Conservation (phyloP, 2,113 vertebrate species). For the Lagopus leucura region DNA sequence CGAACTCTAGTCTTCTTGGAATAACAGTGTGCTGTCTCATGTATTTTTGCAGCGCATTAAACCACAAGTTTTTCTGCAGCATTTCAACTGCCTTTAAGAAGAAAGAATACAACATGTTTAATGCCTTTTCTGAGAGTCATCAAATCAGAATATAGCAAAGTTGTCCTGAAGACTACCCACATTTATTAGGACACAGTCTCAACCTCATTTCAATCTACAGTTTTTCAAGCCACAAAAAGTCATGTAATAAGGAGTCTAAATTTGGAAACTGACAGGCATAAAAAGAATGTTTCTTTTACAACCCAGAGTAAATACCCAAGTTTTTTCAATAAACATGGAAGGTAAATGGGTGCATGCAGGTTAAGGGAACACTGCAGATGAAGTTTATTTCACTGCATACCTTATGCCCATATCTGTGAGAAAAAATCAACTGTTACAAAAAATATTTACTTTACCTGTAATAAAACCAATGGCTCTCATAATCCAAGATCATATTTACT, state of each 20-base stretch:
- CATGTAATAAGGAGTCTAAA: not conserved
- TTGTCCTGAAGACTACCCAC: not conserved
- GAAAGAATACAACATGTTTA: not conserved
- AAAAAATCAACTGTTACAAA: slow-evolving; percentile 5
- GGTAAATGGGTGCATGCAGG: not conserved
- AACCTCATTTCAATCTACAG: not conserved
- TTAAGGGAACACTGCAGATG: not conserved
- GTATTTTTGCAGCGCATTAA: not conserved
- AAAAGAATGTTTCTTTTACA: not conserved
- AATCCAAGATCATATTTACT: not conserved
- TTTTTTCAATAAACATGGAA: not conserved
- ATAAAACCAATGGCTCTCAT: not conserved
- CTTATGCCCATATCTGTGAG: not conserved
- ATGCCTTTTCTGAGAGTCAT: not conserved
- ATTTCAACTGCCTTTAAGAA: not conserved
- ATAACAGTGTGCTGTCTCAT: not conserved
- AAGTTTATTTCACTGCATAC: not conserved
- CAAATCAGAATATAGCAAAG: not conserved
- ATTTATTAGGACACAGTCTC: not conserved
- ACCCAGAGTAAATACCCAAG: not conserved
- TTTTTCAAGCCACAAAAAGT: not conserved
- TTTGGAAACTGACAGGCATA: not conserved
- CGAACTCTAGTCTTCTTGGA: not conserved
- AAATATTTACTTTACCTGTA: not conserved
- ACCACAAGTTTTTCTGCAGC: not conserved